Evolutionary conservation across 2,888 invertebrate species (phyloP), one percentile per base, ranked within the genome.

Genomic region (Archips crataeganus): DNA sequence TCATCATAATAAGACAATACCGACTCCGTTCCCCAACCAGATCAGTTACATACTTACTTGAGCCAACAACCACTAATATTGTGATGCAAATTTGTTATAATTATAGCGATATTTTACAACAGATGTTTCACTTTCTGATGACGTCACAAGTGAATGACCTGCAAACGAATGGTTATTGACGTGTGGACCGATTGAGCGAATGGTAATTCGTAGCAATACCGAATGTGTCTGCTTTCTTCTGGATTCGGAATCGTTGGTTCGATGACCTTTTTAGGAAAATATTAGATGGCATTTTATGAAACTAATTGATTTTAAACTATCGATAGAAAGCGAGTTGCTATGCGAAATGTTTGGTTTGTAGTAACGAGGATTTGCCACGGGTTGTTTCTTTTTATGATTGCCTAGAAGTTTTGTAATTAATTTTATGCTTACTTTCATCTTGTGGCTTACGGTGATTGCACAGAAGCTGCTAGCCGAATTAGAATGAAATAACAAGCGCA

Each of bases 141-240:
- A 80, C 77, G 80, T 77, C 74, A 61, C 77, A 75, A 80, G 87
- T 89, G 86, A 90, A 88, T 79, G 88, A 89, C 88, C 90, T 84
- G 82, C 75, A 83, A 85, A 85, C 83, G 82, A 84, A 84, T 82
- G 80, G 79, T 61, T 65, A 65, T 69, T 71, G 72, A 71, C 78
- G 75, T 73, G 76, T 65, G 65, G 69, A 74, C 75, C 76, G 76
- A 78, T 76, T 76, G 76, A 78, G 75, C 71, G 79, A 69, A 73
- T 78, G 77, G 71, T 77, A 70, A 75, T 69, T 81, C 78, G 77
- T 82, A 81, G 81, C 82, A 77, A 80, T 80, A 76, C 76, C 76
- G 57, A 57, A 67, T 65, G 8, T 75, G 76, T 77, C 81, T 82
- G 82, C 88, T 87, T 88, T 88, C 88, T 83, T 88, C 81, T 85